Percentiles rank a stretch among this genome's conserved stretches.
These are phyloP conservation scores for Coptodon bakossiorum DNA, from an alignment of 2,113 vertebrate species.

Conservation along the genomic window DNA sequence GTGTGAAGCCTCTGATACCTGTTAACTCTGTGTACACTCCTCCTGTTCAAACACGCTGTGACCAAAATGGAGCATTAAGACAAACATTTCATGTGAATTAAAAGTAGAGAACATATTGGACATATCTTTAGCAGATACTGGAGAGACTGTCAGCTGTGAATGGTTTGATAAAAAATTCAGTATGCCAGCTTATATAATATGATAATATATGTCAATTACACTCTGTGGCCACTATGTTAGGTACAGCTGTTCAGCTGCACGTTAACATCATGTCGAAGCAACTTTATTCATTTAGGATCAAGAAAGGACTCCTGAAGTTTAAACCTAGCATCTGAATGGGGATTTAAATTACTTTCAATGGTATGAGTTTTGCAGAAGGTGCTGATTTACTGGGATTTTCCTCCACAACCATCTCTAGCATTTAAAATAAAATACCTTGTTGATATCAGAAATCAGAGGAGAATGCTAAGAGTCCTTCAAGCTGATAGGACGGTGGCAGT, in stretches of 20 bases:
- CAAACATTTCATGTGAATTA: neutral
- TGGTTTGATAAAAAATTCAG: neutral
- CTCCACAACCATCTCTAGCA: neutral
- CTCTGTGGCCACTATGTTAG: neutral
- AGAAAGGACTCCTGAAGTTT: neutral
- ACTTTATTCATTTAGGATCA: neutral
- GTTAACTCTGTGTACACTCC: neutral
- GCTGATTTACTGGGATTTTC: neutral
- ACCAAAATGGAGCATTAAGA: neutral
- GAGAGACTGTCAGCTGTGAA: neutral
- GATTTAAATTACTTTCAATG: accelerated
- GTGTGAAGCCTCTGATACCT: neutral
- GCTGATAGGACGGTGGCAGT: neutral
- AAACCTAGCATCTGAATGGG: neutral
- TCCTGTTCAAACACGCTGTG: accelerated
- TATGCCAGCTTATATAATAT: neutral
- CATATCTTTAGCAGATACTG: neutral
- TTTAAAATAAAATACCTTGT: neutral
- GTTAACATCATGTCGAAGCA: neutral
- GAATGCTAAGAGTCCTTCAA: neutral
- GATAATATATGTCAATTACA: neutral
- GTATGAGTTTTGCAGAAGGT: neutral
- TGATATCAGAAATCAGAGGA: neutral
- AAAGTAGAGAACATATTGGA: neutral
- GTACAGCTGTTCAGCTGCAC: neutral